Conservation (phyloP, 2,888 invertebrate species). For the Agrochola lychnidis region DNA sequence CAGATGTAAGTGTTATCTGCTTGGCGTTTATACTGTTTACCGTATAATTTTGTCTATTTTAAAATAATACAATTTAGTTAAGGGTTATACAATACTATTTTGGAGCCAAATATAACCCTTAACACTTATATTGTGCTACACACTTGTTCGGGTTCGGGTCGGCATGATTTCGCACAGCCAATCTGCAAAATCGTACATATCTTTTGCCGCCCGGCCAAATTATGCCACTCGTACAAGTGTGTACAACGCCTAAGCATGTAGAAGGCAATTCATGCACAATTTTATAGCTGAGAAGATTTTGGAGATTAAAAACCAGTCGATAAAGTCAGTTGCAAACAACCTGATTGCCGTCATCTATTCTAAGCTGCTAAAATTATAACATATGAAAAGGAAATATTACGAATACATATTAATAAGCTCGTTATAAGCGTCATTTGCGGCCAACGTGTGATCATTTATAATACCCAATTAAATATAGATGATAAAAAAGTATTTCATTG, state of each 20-base stretch:
- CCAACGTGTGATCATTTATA: constrained; percentile 58
- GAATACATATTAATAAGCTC: constrained; percentile 52
- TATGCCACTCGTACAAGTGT: background rate
- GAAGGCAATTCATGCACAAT: background rate
- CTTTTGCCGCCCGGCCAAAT: background rate
- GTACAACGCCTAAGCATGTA: background rate
- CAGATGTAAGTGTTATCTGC: constrained; percentile 32
- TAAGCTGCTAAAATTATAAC: constrained; percentile 17
- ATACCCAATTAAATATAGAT: constrained; percentile 52
- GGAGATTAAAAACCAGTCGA: constrained; percentile 17
- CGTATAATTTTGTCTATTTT: background rate
- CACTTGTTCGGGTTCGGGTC: background rate
- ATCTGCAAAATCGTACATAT: background rate
- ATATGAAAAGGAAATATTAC: constrained; percentile 28
- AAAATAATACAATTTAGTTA: background rate
- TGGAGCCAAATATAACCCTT: background rate
- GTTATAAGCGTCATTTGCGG: constrained; percentile 53
- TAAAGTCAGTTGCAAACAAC: background rate
- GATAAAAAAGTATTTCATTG: constrained; percentile 57
- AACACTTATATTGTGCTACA: background rate
- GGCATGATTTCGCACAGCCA: background rate
- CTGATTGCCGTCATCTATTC: background rate
- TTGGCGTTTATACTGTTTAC: background rate
- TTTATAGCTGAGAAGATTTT: constrained; percentile 2
- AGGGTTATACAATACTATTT: background rate